These are phyloP conservation scores for Florisuga fusca DNA, from an alignment of 2,797 vertebrate species.

Conservation along the genomic window DNA sequence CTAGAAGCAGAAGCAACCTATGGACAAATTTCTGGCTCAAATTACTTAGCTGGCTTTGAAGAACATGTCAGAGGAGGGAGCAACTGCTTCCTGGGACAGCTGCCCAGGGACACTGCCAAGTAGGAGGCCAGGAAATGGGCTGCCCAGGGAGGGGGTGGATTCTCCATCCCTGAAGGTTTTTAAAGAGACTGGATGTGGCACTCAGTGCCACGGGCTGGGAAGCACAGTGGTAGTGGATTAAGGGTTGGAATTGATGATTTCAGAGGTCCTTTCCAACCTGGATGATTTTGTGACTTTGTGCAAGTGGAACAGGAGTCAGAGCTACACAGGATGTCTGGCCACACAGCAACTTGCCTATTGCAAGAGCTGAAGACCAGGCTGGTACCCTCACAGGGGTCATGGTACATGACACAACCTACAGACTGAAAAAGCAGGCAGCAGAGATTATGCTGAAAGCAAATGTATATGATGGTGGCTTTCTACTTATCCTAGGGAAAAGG, in stretches of 20 bases:
- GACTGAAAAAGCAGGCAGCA: background rate
- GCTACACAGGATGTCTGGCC: conserved; percentile 22
- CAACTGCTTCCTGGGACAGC: background rate
- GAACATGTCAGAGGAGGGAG: background rate
- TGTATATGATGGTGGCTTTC: background rate
- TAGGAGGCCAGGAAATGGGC: background rate
- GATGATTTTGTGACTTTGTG: too few species aligned
- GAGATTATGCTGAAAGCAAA: background rate
- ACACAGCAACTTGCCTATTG: rapidly evolving
- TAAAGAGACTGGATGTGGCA: too few species aligned
- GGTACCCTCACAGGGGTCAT: background rate
- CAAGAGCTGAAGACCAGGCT: background rate
- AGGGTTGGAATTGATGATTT: too few species aligned
- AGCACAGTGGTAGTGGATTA: too few species aligned
- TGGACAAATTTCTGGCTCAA: background rate
- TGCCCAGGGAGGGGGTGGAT: too few species aligned
- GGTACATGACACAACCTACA: background rate
- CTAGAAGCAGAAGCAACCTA: background rate
- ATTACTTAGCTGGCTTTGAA: background rate
- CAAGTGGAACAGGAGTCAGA: background rate
- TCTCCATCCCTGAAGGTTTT: too few species aligned
- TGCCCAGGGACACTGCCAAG: background rate
- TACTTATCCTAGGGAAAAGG: background rate
- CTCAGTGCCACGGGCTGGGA: too few species aligned
- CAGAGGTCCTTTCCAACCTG: too few species aligned